A percentile compares a stretch with the other conserved stretches of the same genome.
These are phyloP conservation scores for Cynodonichthys magdalenae DNA, from an alignment of 2,797 vertebrate species.

Conservation along the genomic window DNA sequence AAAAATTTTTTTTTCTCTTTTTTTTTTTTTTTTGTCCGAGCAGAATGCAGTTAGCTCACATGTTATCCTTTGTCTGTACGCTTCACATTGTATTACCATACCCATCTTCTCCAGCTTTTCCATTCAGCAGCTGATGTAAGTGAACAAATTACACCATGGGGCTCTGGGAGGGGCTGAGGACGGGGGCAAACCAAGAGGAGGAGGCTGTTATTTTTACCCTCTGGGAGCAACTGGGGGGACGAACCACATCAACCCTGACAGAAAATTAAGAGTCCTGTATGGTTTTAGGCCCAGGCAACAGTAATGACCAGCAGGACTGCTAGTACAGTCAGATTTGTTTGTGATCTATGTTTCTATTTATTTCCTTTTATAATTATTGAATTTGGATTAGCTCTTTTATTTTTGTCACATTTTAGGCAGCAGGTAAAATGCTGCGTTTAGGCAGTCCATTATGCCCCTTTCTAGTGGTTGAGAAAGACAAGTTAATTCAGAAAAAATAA, in stretches of 20 bases:
- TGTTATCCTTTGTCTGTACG: conserved; percentile 85
- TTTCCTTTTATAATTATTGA: conserved; percentile 58
- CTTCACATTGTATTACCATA: conserved; percentile 86
- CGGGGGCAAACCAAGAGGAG: background rate
- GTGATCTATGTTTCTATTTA: conserved; percentile 68
- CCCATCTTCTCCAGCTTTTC: conserved; percentile 90
- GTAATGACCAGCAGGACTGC: conserved; percentile 50
- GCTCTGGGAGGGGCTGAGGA: conserved; percentile 77
- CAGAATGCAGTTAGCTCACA: conserved; percentile 90
- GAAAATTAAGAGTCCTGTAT: conserved; percentile 23
- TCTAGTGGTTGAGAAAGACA: conserved; percentile 74
- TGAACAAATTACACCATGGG: conserved; percentile 81
- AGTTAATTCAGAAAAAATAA: conserved; percentile 65
- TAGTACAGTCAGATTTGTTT: conserved; percentile 55
- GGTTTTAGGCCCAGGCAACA: conserved; percentile 28
- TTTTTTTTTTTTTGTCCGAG: conserved; percentile 74
- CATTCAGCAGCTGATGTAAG: conserved; percentile 93
- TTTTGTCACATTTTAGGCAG: conserved; percentile 43
- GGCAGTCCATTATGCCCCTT: conserved; percentile 67
- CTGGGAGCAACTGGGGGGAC: background rate
- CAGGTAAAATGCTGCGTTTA: conserved; percentile 6
- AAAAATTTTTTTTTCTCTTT: conserved; percentile 36
- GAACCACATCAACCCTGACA: conserved; percentile 5
- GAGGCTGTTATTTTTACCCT: background rate
- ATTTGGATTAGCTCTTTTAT: conserved; percentile 66